These are phyloP conservation scores for Papilio helenus DNA, from an alignment of 1,140 invertebrate species.

Conservation along the genomic window DNA sequence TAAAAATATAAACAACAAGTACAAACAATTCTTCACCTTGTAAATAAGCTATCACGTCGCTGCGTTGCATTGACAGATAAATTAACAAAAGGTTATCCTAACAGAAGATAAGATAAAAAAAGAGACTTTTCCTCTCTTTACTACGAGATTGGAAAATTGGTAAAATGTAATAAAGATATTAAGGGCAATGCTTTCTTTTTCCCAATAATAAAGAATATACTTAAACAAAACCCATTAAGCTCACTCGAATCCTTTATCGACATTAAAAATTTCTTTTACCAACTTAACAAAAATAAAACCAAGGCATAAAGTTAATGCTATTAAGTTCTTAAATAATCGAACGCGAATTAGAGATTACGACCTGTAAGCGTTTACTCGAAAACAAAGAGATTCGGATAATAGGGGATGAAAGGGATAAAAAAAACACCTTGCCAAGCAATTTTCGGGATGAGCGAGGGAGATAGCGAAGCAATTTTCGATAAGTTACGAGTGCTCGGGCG, in stretches of 20 bases:
- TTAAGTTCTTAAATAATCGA: constrained; percentile 46
- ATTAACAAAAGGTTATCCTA: neutral
- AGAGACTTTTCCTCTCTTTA: too few relatives aligned
- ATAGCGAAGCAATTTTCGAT: constrained; percentile 52
- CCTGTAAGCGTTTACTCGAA: constrained; percentile 48
- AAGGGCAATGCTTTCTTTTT: neutral
- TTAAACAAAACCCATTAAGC: neutral
- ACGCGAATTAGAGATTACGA: constrained; percentile 47
- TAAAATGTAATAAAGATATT: neutral
- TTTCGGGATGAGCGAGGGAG: constrained; percentile 44
- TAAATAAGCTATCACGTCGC: neutral
- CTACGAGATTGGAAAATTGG: neutral
- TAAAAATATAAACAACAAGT: neutral
- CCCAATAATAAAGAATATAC: neutral
- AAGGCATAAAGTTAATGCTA: constrained; percentile 33
- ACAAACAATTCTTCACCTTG: neutral
- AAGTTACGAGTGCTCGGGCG: constrained; percentile 53
- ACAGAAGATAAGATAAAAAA: too few relatives aligned
- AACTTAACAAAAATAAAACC: neutral
- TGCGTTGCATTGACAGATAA: neutral
- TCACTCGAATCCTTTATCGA: constrained; percentile 14
- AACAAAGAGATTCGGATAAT: constrained; percentile 49
- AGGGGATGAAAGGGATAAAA: constrained; percentile 45
- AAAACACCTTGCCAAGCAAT: constrained; percentile 47
- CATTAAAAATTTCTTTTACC: constrained; percentile 10